These are phyloP conservation scores for Drosophila hydei DNA, from an alignment of 1,140 invertebrate genomes.

Conservation along the genomic window DNA sequence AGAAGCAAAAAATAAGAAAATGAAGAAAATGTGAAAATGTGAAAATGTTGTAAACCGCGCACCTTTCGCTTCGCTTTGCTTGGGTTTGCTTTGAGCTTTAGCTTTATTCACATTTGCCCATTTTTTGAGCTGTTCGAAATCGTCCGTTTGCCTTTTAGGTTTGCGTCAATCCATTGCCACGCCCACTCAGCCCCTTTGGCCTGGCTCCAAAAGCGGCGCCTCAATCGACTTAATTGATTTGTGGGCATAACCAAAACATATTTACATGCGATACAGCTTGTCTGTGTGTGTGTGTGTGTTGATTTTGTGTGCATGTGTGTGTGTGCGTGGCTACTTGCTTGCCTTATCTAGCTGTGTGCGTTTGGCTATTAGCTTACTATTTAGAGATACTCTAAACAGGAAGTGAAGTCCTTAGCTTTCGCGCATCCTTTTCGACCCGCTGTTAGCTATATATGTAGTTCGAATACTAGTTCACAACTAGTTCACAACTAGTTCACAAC, in stretches of 20 bases:
- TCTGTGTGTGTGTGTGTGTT: constrained; percentile 28
- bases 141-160: constrained; percentile 36
- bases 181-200: neutral
- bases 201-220: constrained; percentile 51
- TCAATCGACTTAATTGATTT: constrained; percentile 83
- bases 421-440: neutral
- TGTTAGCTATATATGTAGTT: neutral
- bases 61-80: neutral
- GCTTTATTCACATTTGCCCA: constrained; percentile 2
- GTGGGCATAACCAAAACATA: constrained; percentile 80
- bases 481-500: neutral
- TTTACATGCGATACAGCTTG: constrained; percentile 49
- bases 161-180: constrained; percentile 12
- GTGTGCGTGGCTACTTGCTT: constrained; percentile 7
- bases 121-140: constrained; percentile 21
- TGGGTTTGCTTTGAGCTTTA: constrained; percentile 13
- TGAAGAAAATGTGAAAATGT: neutral
- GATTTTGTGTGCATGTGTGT: constrained; percentile 2
- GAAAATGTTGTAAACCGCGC: neutral
- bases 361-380: constrained; percentile 46
- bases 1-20: neutral
- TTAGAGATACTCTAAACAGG: constrained; percentile 24
- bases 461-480: neutral
- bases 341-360: constrained; percentile 10
- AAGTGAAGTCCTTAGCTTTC: neutral